Evolutionary conservation across 1,140 invertebrate genomes (phyloP).

Genomic region (Leptopilina clavipes): DNA sequence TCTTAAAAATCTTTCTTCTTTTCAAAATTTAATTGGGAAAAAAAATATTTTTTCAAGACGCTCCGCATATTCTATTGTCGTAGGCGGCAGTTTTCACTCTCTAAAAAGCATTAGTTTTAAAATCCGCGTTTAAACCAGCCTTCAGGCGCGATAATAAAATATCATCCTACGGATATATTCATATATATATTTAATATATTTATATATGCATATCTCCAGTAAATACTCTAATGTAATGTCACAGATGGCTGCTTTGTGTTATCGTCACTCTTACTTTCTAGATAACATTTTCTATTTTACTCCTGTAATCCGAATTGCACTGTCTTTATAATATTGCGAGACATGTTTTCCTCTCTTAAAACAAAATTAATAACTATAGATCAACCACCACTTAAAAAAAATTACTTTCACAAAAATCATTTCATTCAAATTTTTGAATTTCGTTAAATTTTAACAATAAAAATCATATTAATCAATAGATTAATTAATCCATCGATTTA

Average conservation of each 20-base stretch:
- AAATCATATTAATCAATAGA: no score
- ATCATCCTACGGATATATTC: slow-evolving; percentile 59
- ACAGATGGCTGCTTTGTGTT: slow-evolving; percentile 66
- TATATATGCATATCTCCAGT: slow-evolving; percentile 54
- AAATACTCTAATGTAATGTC: slow-evolving; percentile 71
- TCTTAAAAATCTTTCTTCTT: neutral
- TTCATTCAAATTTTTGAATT: no score
- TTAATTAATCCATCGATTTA: neutral
- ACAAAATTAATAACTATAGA: slow-evolving; percentile 18
- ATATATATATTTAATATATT: slow-evolving; percentile 39
- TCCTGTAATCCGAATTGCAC: slow-evolving; percentile 54
- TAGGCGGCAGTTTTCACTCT: slow-evolving; percentile 60
- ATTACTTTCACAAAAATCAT: neutral
- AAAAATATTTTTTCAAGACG: neutral
- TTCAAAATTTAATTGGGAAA: neutral
- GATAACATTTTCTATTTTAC: neutral
- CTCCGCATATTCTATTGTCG: slow-evolving; percentile 59
- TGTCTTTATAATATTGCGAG: slow-evolving; percentile 49
- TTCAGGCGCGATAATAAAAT: slow-evolving; percentile 64
- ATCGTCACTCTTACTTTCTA: slow-evolving; percentile 39
- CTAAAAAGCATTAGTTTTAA: slow-evolving; percentile 53
- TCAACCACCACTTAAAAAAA: neutral
- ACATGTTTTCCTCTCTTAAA: slow-evolving; percentile 13
- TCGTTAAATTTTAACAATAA: neutral
- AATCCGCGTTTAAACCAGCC: slow-evolving; percentile 46